Conservation (phyloP, 1,140 invertebrate species). For the Drosophila bocki region DNA sequence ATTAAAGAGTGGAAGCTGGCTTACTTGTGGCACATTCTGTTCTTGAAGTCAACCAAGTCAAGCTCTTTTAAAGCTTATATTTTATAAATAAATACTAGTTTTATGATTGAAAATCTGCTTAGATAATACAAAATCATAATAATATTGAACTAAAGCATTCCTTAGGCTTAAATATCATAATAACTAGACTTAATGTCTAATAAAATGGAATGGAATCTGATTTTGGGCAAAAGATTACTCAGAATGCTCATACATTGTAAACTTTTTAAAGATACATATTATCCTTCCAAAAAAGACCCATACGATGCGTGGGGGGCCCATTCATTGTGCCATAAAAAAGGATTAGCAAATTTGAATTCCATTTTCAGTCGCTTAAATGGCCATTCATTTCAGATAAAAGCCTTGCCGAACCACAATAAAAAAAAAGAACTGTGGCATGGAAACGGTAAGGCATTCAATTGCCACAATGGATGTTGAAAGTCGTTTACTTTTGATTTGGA, state of each 20-base stretch:
- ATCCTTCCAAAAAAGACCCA: not conserved
- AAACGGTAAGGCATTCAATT: constrained; percentile 5
- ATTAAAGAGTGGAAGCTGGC: not conserved
- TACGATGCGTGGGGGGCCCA: not conserved
- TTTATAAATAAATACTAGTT: not conserved
- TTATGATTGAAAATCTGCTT: not conserved
- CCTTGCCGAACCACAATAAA: not conserved
- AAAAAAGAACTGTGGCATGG: constrained; percentile 4
- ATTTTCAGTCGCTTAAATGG: constrained; percentile 9
- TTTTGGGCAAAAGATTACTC: not conserved
- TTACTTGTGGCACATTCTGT: no score
- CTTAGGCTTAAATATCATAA: not conserved
- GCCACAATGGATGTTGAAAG: constrained; percentile 16
- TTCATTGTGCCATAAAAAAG: constrained; percentile 24
- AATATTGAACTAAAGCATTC: not conserved
- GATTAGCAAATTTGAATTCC: constrained; percentile 13
- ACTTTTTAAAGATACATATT: not conserved
- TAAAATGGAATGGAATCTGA: not conserved
- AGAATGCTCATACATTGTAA: constrained; percentile 14
- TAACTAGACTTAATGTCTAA: not conserved
- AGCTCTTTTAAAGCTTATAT: not conserved
- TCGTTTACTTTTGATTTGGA: constrained; percentile 5
- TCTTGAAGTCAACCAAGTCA: not conserved
- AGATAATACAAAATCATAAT: not conserved
- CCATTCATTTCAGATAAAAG: constrained; percentile 5